Conservation (phyloP, 2,797 vertebrate genomes). For the Limosa lapponica region DNA sequence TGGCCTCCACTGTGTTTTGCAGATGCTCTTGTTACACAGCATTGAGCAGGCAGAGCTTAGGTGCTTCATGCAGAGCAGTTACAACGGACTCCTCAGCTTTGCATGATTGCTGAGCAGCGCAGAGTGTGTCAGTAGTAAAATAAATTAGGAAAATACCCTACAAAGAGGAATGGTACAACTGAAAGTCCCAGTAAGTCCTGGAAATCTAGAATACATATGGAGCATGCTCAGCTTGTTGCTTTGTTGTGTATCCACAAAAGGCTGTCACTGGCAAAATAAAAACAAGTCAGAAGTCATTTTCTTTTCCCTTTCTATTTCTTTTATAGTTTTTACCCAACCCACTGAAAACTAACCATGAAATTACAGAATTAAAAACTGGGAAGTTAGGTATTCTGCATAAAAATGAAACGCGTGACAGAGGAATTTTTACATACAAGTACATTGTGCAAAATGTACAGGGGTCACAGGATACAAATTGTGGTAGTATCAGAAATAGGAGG, state of each 20-base stretch:
- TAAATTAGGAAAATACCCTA: not conserved
- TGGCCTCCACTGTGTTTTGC: not conserved
- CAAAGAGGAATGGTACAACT: not conserved
- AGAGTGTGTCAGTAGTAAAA: not conserved
- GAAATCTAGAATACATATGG: not conserved
- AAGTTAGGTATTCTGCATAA: not conserved
- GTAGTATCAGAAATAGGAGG: not conserved
- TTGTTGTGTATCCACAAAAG: not conserved
- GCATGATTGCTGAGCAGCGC: not conserved
- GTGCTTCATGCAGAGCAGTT: not conserved
- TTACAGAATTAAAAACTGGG: not conserved
- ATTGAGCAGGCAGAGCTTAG: not conserved
- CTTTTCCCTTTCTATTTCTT: not conserved
- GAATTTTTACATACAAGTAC: not conserved
- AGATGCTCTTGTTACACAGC: not conserved
- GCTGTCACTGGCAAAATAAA: not conserved
- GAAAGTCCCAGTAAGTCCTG: not conserved
- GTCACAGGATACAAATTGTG: not conserved
- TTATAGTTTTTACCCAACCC: not conserved
- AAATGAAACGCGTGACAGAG: not conserved
- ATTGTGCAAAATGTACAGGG: fast-evolving
- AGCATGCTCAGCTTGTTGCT: not conserved
- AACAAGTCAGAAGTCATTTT: not conserved
- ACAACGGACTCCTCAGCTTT: not conserved
- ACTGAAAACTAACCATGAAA: not conserved